These are phyloP conservation scores for Ptilodon capucinus DNA, from an alignment of 2,888 invertebrate species.

Conservation along the genomic window DNA sequence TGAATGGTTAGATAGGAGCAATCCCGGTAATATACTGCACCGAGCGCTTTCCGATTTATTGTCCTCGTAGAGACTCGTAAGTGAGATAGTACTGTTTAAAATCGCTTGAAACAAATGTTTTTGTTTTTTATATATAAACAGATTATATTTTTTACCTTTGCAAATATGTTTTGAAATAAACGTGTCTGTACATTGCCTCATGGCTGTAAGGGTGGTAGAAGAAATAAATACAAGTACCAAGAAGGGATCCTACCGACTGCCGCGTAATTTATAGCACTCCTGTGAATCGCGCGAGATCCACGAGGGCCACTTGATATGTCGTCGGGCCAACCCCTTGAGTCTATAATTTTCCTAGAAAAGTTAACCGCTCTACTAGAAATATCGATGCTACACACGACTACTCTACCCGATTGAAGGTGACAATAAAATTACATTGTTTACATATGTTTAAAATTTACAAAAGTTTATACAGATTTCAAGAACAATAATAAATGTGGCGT, in stretches of 20 bases:
- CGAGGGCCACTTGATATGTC: slow-evolving; percentile 67
- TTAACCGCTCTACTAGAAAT: slow-evolving; percentile 40
- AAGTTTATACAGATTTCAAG: slow-evolving; percentile 10
- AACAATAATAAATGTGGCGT: slow-evolving; percentile 10
- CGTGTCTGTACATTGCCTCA: slow-evolving; percentile 10
- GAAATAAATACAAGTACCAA: slow-evolving; percentile 41
- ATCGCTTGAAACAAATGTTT: slow-evolving; percentile 44
- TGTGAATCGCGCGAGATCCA: slow-evolving; percentile 56
- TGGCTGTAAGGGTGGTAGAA: slow-evolving; percentile 48
- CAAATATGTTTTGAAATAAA: background rate
- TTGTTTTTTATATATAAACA: slow-evolving; percentile 22
- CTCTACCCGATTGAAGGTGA: slow-evolving; percentile 19
- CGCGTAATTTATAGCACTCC: slow-evolving; percentile 64
- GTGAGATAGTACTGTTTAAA: slow-evolving; percentile 47
- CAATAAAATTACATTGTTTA: slow-evolving; percentile 31
- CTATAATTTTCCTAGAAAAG: slow-evolving; percentile 61
- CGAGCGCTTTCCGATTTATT: slow-evolving; percentile 61
- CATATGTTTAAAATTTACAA: slow-evolving; percentile 13
- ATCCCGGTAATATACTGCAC: slow-evolving; percentile 65
- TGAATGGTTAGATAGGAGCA: slow-evolving; percentile 70
- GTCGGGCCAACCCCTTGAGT: slow-evolving; percentile 63
- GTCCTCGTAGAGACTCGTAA: slow-evolving; percentile 41
- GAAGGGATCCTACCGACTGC: slow-evolving; percentile 62
- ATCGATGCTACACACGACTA: slow-evolving; percentile 24
- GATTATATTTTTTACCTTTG: background rate